Base-by-base conservation (phyloP, 2,797 vertebrate genomes). In the Bradypodion ventrale region DNA sequence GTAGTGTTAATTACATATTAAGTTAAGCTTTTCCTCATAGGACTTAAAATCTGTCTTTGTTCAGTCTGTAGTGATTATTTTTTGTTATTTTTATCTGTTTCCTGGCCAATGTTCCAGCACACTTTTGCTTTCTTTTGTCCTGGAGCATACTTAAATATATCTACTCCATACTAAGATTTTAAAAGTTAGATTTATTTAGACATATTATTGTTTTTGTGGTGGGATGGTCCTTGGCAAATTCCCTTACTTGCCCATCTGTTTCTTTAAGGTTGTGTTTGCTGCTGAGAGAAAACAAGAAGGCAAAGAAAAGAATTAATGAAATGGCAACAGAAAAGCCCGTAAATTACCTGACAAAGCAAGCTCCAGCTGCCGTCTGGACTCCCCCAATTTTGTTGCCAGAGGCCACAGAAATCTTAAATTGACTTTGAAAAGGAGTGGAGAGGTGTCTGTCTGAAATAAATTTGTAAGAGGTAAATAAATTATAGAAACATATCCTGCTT, bases 1-100 rank as follows among this genome's bases (percentile, higher is more conserved):
- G 40, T 73, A 81, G 56, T 81, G 84, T 77, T 85, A 85, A 85
- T 82, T 77, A 82, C 65, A 81, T 42, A 79, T 70, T 72, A 81
- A 52, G 42, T 77, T 82, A 82, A 85, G 84, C 56, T 13, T 85
- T 85, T 70, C 65, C 66, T 82, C 65, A 77, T 49, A 63, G 42
- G 65, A 44, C 65, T 82, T 77, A 76, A 76, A 76, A 46, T 46
- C 27, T 62, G 56, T 62, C 70, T 42, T 52, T 56, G 10, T 82
- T 82, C 52, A 52, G n/a, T 32, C 70, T 77, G 32, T 25, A 49
- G 21, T 37, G 56, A 82, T 70, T 82, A 76, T 75, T 29, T 29
- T 83, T 70, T 32, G n/a, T 40, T 8, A 37, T 85, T 35, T 60
- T 56, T 56, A 21, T 60, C 23, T 76, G 42, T 35, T 75, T 68